Percentiles rank a stretch among this genome's conserved stretches.
Conservation (phyloP, 2,888 invertebrate species). For the Campaea margaritaria region DNA sequence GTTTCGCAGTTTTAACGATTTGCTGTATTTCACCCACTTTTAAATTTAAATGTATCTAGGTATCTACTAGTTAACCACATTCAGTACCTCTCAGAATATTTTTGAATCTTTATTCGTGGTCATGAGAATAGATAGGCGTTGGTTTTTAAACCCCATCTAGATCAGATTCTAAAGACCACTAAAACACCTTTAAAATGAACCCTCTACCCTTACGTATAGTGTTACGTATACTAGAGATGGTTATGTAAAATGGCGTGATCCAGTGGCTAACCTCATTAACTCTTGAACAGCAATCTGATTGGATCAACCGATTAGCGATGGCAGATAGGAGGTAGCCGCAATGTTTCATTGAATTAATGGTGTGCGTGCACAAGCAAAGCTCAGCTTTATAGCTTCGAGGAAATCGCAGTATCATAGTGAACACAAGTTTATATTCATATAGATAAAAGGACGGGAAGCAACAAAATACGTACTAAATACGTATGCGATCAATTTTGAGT, state of each 20-base stretch:
- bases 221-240: slow-evolving; percentile 18
- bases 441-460: background rate
- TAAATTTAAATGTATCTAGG: too few relatives aligned
- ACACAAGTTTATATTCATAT: background rate
- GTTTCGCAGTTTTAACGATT: too few relatives aligned
- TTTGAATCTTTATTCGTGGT: too few relatives aligned
- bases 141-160: too few relatives aligned
- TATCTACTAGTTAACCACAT: too few relatives aligned
- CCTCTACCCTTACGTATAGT: background rate
- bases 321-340: slow-evolving; percentile 46
- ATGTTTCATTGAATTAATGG: slow-evolving; percentile 42
- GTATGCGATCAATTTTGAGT: background rate
- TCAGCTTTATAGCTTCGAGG: slow-evolving; percentile 16
- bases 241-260: slow-evolving; percentile 42
- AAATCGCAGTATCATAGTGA: slow-evolving; percentile 13
- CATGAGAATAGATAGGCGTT: too few relatives aligned
- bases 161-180: background rate
- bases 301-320: slow-evolving; percentile 63
- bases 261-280: slow-evolving; percentile 47
- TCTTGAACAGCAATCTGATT: slow-evolving; percentile 56
- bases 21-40: too few relatives aligned
- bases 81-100: too few relatives aligned
- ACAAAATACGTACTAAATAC: background rate
- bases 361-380: slow-evolving; percentile 35
- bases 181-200: background rate